Conservation (phyloP, 1,140 invertebrate genomes). For the Aphaenogaster floridana region DNA sequence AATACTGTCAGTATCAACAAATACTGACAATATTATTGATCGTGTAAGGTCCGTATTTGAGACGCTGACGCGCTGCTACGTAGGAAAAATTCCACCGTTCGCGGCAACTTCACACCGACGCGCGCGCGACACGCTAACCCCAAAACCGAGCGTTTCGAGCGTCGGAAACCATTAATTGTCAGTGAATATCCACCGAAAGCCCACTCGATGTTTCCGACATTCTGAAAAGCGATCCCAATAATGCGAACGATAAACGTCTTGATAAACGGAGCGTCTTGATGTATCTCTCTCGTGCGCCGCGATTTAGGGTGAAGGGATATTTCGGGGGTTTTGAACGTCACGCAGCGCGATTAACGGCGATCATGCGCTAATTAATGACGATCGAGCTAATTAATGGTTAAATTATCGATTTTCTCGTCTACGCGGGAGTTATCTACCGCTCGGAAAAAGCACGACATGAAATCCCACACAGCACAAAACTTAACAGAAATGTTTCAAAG, state of each 20-base stretch:
- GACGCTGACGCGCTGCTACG: too few species aligned
- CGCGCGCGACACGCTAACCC: not conserved
- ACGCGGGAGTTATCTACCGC: not conserved
- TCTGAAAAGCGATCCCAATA: not conserved
- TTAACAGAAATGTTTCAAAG: too few species aligned
- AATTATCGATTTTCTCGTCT: not conserved
- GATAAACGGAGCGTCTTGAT: not conserved
- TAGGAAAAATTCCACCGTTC: not conserved
- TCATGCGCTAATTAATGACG: not conserved
- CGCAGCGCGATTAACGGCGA: not conserved
- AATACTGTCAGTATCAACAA: too few species aligned
- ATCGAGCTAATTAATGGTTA: not conserved
- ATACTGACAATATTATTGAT: too few species aligned
- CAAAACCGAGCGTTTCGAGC: not conserved
- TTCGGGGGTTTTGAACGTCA: not conserved
- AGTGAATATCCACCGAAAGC: not conserved
- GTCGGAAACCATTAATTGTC: not conserved
- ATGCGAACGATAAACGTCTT: not conserved
- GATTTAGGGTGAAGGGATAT: not conserved
- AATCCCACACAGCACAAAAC: too few species aligned
- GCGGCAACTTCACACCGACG: constrained; percentile 6
- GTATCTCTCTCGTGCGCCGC: not conserved
- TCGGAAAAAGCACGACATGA: not conserved
- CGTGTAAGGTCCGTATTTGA: too few species aligned
- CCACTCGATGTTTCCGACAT: not conserved